Percentiles rank a stretch among this genome's conserved stretches.
Conservation (phyloP, 2,797 vertebrate species). For the Chaetophractus vellerosus region DNA sequence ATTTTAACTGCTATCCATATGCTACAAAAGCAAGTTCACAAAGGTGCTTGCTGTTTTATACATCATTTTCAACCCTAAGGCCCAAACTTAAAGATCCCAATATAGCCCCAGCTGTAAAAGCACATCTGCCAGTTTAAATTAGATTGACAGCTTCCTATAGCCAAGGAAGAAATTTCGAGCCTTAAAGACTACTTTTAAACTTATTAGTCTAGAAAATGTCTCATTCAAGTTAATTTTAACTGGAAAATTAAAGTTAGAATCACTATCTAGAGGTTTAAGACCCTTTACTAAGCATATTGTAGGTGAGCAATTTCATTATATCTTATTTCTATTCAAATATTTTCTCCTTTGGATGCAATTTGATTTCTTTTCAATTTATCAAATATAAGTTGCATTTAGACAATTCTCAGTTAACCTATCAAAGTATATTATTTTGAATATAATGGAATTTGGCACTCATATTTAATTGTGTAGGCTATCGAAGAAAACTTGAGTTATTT, state of each 20-base stretch:
- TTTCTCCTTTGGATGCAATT: neutral
- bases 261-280: neutral
- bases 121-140: slow-evolving; percentile 84
- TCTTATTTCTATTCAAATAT: neutral
- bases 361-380: neutral
- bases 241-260: slow-evolving; percentile 55
- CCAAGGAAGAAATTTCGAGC: slow-evolving; percentile 83
- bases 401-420: neutral
- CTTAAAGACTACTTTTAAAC: slow-evolving; percentile 78
- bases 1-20: slow-evolving; percentile 74
- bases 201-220: slow-evolving; percentile 78
- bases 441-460: neutral
- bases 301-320: neutral
- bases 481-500: neutral
- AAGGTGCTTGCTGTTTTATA: slow-evolving; percentile 80
- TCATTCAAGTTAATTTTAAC: slow-evolving; percentile 63
- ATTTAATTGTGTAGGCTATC: neutral
- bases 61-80: slow-evolving; percentile 74
- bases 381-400: neutral
- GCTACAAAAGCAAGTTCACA: slow-evolving; percentile 69
- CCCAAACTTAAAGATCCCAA: slow-evolving; percentile 74
- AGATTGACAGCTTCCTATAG: slow-evolving; percentile 86
- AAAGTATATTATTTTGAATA: neutral
- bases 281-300: neutral
- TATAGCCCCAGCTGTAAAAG: slow-evolving; percentile 85